Evolutionary conservation across 2,113 vertebrate species (phyloP).

Genomic region (Poeciliopsis turrubarensis): DNA sequence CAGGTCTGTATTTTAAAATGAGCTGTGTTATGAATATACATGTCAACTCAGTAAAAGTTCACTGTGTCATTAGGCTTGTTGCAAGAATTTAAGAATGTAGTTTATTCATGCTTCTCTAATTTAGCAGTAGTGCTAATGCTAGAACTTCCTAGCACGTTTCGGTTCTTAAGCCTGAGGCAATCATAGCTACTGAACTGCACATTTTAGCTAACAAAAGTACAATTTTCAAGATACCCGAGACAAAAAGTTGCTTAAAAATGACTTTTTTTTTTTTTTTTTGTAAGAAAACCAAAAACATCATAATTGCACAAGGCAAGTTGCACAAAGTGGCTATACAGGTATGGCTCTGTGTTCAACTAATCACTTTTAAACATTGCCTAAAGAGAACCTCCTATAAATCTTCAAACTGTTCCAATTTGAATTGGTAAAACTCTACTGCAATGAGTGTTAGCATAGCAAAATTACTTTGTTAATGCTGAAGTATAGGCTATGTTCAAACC

Average conservation of each 20-base stretch:
- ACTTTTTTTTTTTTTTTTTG: neutral
- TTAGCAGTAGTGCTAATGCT: neutral
- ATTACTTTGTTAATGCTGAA: too few relatives aligned
- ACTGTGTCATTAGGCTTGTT: neutral
- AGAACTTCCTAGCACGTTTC: neutral
- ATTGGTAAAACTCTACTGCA: too few relatives aligned
- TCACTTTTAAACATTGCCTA: too few relatives aligned
- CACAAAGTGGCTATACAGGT: too few relatives aligned
- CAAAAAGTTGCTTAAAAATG: neutral
- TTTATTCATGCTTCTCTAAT: neutral
- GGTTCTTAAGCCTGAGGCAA: neutral
- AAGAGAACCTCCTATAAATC: too few relatives aligned
- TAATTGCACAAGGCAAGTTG: too few relatives aligned
- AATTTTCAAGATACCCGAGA: neutral
- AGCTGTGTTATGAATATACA: too few relatives aligned
- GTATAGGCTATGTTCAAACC: too few relatives aligned
- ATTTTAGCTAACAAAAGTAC: neutral
- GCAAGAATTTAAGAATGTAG: neutral
- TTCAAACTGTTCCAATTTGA: too few relatives aligned
- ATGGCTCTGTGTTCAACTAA: too few relatives aligned
- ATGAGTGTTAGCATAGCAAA: too few relatives aligned
- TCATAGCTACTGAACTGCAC: neutral
- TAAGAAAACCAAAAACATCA: too few relatives aligned
- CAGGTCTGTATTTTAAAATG: neutral
- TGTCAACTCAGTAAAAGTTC: neutral